Conservation (phyloP, 1,140 invertebrate genomes). For the Magallana angulata region DNA sequence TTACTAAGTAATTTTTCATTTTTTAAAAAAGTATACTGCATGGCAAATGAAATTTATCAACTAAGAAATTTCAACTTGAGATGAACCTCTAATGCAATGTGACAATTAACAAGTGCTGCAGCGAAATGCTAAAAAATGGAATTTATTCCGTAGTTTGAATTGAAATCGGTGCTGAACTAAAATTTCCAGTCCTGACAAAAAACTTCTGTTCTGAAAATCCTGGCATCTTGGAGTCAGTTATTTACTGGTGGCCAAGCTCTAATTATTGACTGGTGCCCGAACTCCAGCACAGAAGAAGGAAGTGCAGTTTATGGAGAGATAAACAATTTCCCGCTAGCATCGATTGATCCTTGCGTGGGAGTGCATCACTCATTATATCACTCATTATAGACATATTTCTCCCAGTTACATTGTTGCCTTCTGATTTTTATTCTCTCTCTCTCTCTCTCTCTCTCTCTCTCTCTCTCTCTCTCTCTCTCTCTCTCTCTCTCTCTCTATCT, state of each 20-base stretch:
- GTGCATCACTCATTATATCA: not conserved
- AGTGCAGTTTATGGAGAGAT: conserved; percentile 12
- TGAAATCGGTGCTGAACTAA: no score
- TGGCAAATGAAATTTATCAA: no score
- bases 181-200: no score
- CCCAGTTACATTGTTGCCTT: not conserved
- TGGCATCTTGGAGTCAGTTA: not conserved
- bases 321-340: not conserved
- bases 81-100: no score
- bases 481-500: not conserved
- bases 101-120: no score
- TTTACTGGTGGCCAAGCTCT: not conserved
- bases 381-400: not conserved
- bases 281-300: not conserved
- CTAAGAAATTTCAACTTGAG: no score
- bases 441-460: not conserved
- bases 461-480: no score
- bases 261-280: not conserved
- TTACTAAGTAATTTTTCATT: no score
- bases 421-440: not conserved
- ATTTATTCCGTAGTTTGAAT: no score
- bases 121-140: no score
- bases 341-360: conserved; percentile 4
- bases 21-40: no score
- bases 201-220: no score